Evolutionary conservation across 1,140 invertebrate species (phyloP).

Genomic region (Paraescarpia echinospica): DNA sequence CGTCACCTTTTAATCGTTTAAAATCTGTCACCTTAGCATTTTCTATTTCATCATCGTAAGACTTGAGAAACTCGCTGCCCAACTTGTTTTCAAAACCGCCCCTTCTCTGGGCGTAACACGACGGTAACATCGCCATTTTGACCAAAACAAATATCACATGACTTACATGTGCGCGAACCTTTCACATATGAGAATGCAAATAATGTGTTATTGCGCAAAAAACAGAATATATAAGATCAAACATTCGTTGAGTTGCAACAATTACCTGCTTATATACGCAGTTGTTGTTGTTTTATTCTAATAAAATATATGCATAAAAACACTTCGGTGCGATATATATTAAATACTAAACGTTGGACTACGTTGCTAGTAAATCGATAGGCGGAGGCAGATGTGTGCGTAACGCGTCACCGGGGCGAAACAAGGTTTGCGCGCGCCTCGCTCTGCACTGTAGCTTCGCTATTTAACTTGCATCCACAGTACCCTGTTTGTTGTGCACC

Average conservation of each 20-base stretch:
- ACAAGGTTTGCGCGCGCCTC: constrained; percentile 1
- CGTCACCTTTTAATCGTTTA: constrained; percentile 5
- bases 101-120: not conserved
- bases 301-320: not conserved
- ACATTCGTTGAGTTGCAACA: not conserved
- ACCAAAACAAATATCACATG: constrained; percentile 1
- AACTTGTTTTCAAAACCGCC: not conserved
- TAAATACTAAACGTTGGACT: not conserved
- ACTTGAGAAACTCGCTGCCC: not conserved
- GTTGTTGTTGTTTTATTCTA: not conserved
- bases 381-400: not conserved
- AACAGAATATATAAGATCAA: not conserved
- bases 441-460: constrained; percentile 8
- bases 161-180: not conserved
- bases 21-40: not conserved
- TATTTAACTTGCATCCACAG: constrained; percentile 17
- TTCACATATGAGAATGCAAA: not conserved
- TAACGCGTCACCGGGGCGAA: not conserved
- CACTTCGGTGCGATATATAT: not conserved
- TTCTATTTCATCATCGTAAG: not conserved
- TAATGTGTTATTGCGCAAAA: not conserved
- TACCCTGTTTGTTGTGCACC: constrained; percentile 7
- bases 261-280: not conserved
- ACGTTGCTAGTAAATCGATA: constrained; percentile 2
- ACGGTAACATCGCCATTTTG: not conserved